Base-by-base conservation (phyloP, 2,113 vertebrate species). In the Gopherus flavomarginatus region DNA sequence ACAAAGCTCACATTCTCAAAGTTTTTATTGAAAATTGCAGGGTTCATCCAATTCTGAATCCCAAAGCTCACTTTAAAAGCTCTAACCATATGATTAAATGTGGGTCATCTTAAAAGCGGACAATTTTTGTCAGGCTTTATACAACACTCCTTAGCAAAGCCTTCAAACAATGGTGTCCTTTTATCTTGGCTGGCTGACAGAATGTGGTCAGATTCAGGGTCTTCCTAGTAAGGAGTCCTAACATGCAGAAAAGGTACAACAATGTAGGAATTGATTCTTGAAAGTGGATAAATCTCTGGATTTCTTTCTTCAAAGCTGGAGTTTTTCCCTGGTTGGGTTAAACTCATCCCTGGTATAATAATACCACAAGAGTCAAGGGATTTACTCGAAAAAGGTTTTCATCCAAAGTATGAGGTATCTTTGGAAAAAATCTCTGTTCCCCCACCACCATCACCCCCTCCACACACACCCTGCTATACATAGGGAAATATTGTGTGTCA, bases 1-100 rank as follows among this genome's bases (percentile, higher is more conserved):
- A 93, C 94, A 94, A 87, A 88, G 47, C 90, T 96, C 96, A 53
- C 89, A 47, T 94, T 94, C 92, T 94, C 93, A 92, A 77, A 96
- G 94, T 96, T 89, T 85, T 95, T 90, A 92, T 0, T 93, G 85
- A 84, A 97, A 97, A 96, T 95, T 95, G 89, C 93, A 96, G 83
- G 79, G 94, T 97, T 95, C 85, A 92, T 97, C 91, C 92, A 83
- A 91, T 88, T 96, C 87, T 27, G 96, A 96, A 97, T 95, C 92
- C 83, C 95, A 93, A 81, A 0, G 26, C 91, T 87, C 92, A 92
- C 89, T 95, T 54, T 91, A 96, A 96, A 97, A 97, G 65, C 89
- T 94, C 85, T 92, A 97, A 92, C 85, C 83, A 88, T 96, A 83
- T 96, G 96, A 98, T 97, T 94, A 98, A 97, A 93, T 78, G 83